Evolutionary conservation across 1,140 invertebrate genomes (phyloP).

Genomic region (Drosophila nannoptera): DNA sequence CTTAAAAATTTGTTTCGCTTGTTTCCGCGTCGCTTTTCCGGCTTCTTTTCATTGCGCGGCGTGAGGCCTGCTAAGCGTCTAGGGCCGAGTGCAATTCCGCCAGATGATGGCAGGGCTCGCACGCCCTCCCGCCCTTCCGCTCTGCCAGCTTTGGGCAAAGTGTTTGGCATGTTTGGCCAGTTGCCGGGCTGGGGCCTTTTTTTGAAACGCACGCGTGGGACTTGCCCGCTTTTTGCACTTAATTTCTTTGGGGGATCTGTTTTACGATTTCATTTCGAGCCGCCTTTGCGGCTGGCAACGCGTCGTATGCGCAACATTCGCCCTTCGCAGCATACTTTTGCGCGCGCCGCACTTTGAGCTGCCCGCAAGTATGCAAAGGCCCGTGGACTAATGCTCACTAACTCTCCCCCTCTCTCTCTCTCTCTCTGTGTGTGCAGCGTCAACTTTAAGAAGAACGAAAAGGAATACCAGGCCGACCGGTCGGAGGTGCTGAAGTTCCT

Average conservation of each 20-base stretch:
- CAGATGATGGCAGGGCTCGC: constrained; percentile 22
- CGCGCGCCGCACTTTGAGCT: constrained; percentile 19
- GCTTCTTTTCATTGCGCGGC: constrained; percentile 10
- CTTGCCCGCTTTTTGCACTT: constrained; percentile 61
- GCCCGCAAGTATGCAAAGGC: constrained; percentile 52
- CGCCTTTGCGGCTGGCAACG: constrained; percentile 27
- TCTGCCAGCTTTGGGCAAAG: constrained; percentile 18
- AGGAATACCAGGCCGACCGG: constrained; percentile 90
- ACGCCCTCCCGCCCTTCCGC: no score
- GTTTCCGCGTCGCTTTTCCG: constrained; percentile 6
- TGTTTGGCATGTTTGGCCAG: constrained; percentile 34
- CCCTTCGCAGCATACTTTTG: constrained; percentile 55
- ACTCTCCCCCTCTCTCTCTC: not conserved
- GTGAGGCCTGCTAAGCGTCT: constrained; percentile 23
- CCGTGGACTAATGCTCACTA: constrained; percentile 6
- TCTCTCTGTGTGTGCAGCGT: constrained; percentile 82
- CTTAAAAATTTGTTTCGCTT: constrained; percentile 57
- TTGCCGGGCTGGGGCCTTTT: constrained; percentile 16
- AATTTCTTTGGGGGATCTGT: constrained; percentile 67
- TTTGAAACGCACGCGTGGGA: constrained; percentile 65
- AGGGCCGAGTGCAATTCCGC: constrained; percentile 42
- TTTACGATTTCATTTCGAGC: constrained; percentile 20
- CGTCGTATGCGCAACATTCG: constrained; percentile 68
- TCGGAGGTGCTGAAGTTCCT: constrained; percentile 96
- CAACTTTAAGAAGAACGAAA: constrained; percentile 97